These are phyloP conservation scores for Conistra vaccinii DNA, from an alignment of 2,888 invertebrate species.

Conservation along the genomic window DNA sequence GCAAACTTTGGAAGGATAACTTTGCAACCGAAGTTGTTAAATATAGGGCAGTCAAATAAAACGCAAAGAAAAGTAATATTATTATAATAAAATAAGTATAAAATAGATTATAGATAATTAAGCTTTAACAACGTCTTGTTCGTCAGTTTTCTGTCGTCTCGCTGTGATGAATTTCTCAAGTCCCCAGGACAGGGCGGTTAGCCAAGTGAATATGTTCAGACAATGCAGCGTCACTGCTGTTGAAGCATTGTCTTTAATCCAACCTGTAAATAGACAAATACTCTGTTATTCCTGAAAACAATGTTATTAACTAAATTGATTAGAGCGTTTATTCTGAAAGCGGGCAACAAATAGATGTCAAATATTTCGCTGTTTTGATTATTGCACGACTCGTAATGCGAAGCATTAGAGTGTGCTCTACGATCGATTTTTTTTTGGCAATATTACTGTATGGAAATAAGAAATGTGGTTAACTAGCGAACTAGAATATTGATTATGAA, in stretches of 20 bases:
- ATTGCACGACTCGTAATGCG: no score
- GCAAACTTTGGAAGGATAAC: neutral
- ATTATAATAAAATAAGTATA: slow-evolving; percentile 34
- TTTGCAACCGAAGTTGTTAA: neutral
- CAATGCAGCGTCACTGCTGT: slow-evolving; percentile 92
- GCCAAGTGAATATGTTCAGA: slow-evolving; percentile 92
- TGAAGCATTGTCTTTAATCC: slow-evolving; percentile 91
- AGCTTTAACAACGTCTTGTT: slow-evolving; percentile 70
- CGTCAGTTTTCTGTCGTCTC: slow-evolving; percentile 70
- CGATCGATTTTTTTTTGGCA: no score
- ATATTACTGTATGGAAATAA: no score
- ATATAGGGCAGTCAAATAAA: slow-evolving; percentile 6
- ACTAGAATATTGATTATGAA: no score
- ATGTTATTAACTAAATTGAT: neutral
- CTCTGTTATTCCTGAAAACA: neutral
- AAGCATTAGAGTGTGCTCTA: no score
- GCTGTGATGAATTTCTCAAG: slow-evolving; percentile 87
- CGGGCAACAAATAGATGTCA: no score
- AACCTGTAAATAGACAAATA: slow-evolving; percentile 83
- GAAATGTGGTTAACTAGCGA: no score
- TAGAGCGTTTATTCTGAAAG: no score
- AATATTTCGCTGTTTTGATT: no score
- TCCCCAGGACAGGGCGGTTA: slow-evolving; percentile 92
- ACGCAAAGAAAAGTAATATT: slow-evolving; percentile 7
- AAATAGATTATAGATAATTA: slow-evolving; percentile 56